phyloP scores from a whole-genome alignment of 1,140 invertebrate genomes.

The Dendrolimus kikuchii region DNA sequence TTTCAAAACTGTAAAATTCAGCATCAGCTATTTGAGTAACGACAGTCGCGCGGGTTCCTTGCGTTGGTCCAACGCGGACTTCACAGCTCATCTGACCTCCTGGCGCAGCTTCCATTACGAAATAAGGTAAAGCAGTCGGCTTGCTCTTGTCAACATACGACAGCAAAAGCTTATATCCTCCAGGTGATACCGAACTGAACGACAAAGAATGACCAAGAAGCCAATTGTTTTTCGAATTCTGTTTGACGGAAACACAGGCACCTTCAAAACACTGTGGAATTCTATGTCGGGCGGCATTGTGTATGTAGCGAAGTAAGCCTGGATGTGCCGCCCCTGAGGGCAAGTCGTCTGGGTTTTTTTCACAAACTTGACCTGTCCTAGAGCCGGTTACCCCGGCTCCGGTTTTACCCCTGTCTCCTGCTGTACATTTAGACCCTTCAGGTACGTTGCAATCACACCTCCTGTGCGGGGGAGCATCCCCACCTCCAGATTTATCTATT shows the following conservation, averaged over 20 bases:
- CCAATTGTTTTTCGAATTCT: slow-evolving; percentile 47
- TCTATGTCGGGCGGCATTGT: slow-evolving; percentile 51
- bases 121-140: slow-evolving; percentile 40
- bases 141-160: slow-evolving; percentile 52
- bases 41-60: slow-evolving; percentile 44
- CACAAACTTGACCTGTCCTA: slow-evolving; percentile 28
- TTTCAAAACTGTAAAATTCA: slow-evolving; percentile 57
- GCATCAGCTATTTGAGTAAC: slow-evolving; percentile 54
- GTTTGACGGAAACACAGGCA: slow-evolving; percentile 44
- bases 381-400: slow-evolving; percentile 59
- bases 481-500: slow-evolving; percentile 25
- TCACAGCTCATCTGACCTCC: slow-evolving; percentile 63
- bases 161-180: slow-evolving; percentile 53
- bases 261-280: slow-evolving; percentile 62
- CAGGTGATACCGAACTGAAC: slow-evolving; percentile 59
- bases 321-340: slow-evolving; percentile 39
- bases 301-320: slow-evolving; percentile 53
- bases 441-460: slow-evolving; percentile 25
- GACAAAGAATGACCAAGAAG: slow-evolving; percentile 52
- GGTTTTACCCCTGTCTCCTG: slow-evolving; percentile 48
- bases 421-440: slow-evolving; percentile 24
- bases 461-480: slow-evolving; percentile 26
- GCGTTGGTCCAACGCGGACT: slow-evolving; percentile 44
- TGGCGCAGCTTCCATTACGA: slow-evolving; percentile 61
- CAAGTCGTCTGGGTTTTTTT: slow-evolving; percentile 28